phyloP scores from a whole-genome alignment of 2,113 vertebrate genomes.

The Chionodraco myersi region DNA sequence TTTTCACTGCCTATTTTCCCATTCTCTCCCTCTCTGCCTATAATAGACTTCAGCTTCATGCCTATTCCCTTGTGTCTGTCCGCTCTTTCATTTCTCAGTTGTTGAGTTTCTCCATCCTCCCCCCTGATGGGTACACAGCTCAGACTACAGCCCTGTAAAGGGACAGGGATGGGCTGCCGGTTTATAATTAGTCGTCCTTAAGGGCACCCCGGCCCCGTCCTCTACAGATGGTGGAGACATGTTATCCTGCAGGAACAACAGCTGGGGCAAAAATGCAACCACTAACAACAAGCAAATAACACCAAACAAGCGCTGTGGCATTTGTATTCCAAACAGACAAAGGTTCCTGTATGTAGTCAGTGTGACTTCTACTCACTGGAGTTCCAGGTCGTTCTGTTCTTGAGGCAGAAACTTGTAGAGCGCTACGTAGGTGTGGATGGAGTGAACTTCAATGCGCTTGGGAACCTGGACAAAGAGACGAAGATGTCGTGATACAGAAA shows the following conservation, averaged over 20 bases:
- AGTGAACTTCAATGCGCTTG: constrained; percentile 86
- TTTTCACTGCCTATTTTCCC: constrained; percentile 9
- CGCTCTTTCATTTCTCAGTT: constrained; percentile 60
- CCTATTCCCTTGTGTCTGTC: constrained; percentile 26
- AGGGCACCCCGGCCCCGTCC: constrained; percentile 58
- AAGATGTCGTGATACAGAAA: constrained; percentile 17
- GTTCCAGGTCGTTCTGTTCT: constrained; percentile 90
- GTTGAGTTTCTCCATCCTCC: constrained; percentile 54
- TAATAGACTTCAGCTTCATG: constrained; percentile 28
- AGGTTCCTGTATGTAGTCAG: neutral
- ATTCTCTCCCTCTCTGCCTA: neutral
- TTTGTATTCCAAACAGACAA: neutral
- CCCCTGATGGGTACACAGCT: constrained; percentile 56
- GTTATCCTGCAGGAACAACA: constrained; percentile 56
- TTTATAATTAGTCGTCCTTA: constrained; percentile 79
- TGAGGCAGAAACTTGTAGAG: constrained; percentile 94
- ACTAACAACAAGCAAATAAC: constrained; percentile 6
- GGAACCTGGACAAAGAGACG: constrained; percentile 51
- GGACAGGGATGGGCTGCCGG: constrained; percentile 54
- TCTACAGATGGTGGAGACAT: constrained; percentile 72
- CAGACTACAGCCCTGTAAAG: constrained; percentile 40
- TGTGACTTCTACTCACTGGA: constrained; percentile 86
- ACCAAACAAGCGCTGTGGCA: neutral
- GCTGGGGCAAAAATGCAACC: constrained; percentile 23
- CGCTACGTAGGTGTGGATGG: constrained; percentile 92